Evolutionary conservation across 2,888 invertebrate species (phyloP).

Genomic region (Seira musarum): DNA sequence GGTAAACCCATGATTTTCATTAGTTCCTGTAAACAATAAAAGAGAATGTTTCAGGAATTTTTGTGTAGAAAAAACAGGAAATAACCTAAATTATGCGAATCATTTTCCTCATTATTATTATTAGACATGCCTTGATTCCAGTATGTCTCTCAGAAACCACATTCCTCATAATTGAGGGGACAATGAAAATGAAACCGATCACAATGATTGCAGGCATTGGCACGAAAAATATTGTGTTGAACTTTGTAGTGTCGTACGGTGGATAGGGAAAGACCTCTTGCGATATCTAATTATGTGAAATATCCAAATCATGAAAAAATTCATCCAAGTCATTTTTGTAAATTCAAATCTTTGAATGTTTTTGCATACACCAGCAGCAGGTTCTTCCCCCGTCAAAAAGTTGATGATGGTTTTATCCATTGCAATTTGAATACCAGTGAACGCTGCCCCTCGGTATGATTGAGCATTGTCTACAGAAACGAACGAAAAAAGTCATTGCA

Average conservation of each 20-base stretch:
- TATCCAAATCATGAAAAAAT: neutral
- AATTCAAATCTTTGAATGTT: neutral
- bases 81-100: neutral
- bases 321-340: neutral
- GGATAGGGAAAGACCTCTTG: conserved; percentile 77
- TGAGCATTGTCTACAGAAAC: conserved; percentile 51
- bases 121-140: conserved; percentile 75
- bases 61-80: neutral
- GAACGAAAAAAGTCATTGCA: too few relatives aligned
- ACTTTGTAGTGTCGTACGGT: conserved; percentile 71
- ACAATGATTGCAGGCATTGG: conserved; percentile 72
- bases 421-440: conserved; percentile 67
- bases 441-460: conserved; percentile 66
- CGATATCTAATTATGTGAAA: conserved; percentile 70
- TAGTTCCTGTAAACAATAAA: conserved; percentile 73
- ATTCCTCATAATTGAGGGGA: conserved; percentile 75
- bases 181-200: conserved; percentile 74
- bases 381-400: conserved; percentile 57
- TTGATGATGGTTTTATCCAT: conserved; percentile 67
- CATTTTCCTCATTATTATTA: neutral
- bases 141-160: conserved; percentile 78
- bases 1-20: conserved; percentile 77
- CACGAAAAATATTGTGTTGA: conserved; percentile 50
- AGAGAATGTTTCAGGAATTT: neutral
- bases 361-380: conserved; percentile 42